A percentile compares a stretch with the other conserved stretches of the same genome.
Conservation (phyloP, 1,140 invertebrate genomes). For the Calliopsis andreniformis region DNA sequence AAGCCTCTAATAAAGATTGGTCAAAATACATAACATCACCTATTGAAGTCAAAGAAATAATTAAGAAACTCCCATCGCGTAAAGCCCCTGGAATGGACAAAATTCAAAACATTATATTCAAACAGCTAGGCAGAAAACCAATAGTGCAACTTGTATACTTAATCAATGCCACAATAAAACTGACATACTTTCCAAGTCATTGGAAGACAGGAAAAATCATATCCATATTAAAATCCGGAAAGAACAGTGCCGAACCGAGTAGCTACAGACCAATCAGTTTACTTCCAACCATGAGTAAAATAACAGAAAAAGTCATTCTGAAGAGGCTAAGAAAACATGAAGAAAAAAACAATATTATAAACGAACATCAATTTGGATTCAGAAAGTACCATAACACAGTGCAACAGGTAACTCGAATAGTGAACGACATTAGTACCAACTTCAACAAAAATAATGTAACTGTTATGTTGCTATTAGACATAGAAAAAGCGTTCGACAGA, state of each 20-base stretch:
- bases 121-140: constrained; percentile 69
- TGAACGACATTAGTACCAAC: constrained; percentile 59
- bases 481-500: constrained; percentile 37
- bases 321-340: background rate
- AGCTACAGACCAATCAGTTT: constrained; percentile 28
- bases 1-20: background rate
- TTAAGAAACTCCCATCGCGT: constrained; percentile 36
- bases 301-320: constrained; percentile 28
- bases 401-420: constrained; percentile 68
- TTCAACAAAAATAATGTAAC: constrained; percentile 65
- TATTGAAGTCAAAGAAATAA: constrained; percentile 25
- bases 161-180: constrained; percentile 64
- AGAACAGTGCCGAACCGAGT: constrained; percentile 28
- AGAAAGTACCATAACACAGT: constrained; percentile 62
- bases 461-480: constrained; percentile 64
- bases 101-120: constrained; percentile 69
- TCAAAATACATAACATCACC: constrained; percentile 7
- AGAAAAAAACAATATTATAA: background rate
- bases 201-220: constrained; percentile 76
- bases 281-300: background rate
- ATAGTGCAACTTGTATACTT: constrained; percentile 66
- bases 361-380: constrained; percentile 72
- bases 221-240: constrained; percentile 76
- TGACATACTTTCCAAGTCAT: constrained; percentile 64
- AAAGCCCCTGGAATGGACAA: constrained; percentile 59